Base-by-base conservation (phyloP, 2,888 invertebrate species). In the Zhuqinia jingwanae region DNA sequence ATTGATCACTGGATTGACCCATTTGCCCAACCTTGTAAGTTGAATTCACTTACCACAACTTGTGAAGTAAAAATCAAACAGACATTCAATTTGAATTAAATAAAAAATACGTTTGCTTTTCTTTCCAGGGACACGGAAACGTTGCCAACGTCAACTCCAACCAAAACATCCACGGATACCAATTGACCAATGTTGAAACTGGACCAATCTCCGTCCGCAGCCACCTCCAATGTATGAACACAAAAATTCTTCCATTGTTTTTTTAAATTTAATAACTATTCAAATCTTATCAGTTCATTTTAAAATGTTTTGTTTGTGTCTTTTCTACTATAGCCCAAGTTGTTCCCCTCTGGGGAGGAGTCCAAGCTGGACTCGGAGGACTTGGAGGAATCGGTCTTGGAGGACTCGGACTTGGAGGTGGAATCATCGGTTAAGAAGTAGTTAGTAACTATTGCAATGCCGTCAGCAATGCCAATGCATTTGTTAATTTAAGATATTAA, bases 151-250 rank as follows among this genome's bases (percentile, higher is more conserved):
- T 89, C 60, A 81, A 89, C 73, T 85, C 84, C 84, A 85, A 87
- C 53, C 89, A 89, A 81, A 88, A 78, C 81, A 68, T 81, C 15
- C 42, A 84, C 78, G 80, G 83, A 73, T 89, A 89, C 85, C 36
- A 83, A 15, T 75, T 88, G 25, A 63, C 42, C 81, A 86, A 76
- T 45, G 6, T 58, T 68, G 86, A 86, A 45, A 50, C 68, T 20
- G 86, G 86, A 56, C 86, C 86, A 10, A 13, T 86, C 58, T 60
- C 75, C 47, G 56, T 63, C 47, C 86, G 86, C 25, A 76, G 65
- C 68, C 81, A 81, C 58, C 25, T 56, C 56, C 81, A 81, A 80
- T 13, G 85, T 85, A 85, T 17, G 27, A n/a, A n/a, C n/a, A n/a
- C n/a, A n/a, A n/a, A n/a, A n/a, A n/a, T n/a, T n/a, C 25, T 53